Conservation (phyloP, 2,888 invertebrate species). For the Nephrotoma guestfalica region DNA sequence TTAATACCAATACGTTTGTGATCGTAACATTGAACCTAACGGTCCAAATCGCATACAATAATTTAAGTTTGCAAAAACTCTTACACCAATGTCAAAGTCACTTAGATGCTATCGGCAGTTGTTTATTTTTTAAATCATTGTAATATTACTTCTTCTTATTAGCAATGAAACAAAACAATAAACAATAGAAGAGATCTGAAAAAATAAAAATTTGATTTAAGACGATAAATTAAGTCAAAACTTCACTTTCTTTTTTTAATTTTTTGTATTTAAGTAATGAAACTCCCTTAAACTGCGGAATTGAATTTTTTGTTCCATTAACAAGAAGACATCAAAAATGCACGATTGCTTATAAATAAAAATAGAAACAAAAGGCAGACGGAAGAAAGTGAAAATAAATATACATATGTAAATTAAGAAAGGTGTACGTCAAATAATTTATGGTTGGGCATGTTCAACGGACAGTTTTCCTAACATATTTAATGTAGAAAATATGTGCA, state of each 20-base stretch:
- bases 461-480: no score
- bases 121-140: not conserved
- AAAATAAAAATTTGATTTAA: not conserved
- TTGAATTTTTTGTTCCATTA: not conserved
- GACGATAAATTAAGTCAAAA: not conserved
- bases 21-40: no score
- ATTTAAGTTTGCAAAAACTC: no score
- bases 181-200: not conserved
- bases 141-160: not conserved
- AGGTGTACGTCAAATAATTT: not conserved
- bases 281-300: not conserved
- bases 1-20: no score
- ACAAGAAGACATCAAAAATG: not conserved
- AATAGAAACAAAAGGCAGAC: not conserved
- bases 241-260: not conserved
- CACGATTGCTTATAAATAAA: not conserved
- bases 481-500: no score
- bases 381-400: not conserved
- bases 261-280: not conserved
- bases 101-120: not conserved
- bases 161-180: not conserved
- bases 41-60: no score
- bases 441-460: not conserved
- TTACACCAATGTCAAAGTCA: not conserved
- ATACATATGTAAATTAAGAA: not conserved